A percentile compares a stretch with the other conserved stretches of the same genome.
Evolutionary conservation across 2,797 vertebrate genomes (phyloP).

Genomic region (Amniataba percoides): DNA sequence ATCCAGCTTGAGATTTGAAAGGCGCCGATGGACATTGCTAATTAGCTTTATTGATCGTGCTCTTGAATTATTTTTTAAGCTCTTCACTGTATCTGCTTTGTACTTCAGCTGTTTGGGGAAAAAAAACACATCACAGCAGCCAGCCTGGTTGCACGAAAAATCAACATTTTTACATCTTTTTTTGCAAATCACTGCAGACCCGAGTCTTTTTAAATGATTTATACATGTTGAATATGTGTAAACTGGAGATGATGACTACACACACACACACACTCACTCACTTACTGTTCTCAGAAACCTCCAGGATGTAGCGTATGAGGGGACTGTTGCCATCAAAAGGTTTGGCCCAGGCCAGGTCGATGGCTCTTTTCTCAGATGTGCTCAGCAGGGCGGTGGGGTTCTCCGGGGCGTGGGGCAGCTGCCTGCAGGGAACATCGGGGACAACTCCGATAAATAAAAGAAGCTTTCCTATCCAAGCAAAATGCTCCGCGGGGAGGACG

Average conservation of each 20-base stretch:
- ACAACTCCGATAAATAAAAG: conserved; percentile 65
- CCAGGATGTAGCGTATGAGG: conserved; percentile 92
- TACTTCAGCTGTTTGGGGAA: conserved; percentile 14
- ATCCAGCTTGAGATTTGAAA: conserved; percentile 22
- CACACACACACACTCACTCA: too few species aligned
- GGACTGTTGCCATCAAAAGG: conserved; percentile 98
- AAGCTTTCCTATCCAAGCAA: conserved; percentile 36
- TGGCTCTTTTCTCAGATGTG: conserved; percentile 89
- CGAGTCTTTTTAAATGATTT: conserved; percentile 25
- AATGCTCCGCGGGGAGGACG: conserved; percentile 29
- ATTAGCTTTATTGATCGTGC: conserved; percentile 44
- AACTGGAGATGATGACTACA: not conserved
- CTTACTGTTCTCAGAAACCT: conserved; percentile 99
- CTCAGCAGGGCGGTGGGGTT: conserved; percentile 90
- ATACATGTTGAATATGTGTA: conserved; percentile 19
- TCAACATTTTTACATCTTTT: too few species aligned
- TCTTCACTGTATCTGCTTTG: conserved; percentile 15
- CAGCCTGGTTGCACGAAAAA: not conserved
- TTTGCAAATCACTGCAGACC: too few species aligned
- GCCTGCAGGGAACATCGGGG: conserved; percentile 81
- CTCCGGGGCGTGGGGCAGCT: conserved; percentile 94
- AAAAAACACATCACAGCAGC: conserved; percentile 7
- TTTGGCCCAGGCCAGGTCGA: conserved; percentile 95
- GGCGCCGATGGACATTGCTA: conserved; percentile 37
- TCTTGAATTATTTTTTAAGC: conserved; percentile 41